A percentile compares a stretch with the other conserved stretches of the same genome.
Evolutionary conservation across 2,113 vertebrate genomes (phyloP).

Genomic region (Lycaon pictus): DNA sequence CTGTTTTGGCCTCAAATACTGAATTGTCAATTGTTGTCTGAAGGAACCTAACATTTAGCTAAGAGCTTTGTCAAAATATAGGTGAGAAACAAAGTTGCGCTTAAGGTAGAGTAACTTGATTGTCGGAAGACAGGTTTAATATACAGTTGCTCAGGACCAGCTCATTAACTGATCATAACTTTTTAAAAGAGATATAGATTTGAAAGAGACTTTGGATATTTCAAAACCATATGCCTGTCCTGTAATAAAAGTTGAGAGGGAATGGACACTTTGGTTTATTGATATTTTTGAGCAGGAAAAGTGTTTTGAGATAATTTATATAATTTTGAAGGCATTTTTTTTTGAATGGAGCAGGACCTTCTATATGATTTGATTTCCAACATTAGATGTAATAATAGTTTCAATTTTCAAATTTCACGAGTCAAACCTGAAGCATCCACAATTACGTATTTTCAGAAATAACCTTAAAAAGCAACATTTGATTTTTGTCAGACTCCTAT

Average conservation of each 20-base stretch:
- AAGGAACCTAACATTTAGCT: not conserved
- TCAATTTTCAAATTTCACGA: not conserved
- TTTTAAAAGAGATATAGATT: not conserved
- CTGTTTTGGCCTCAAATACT: not conserved
- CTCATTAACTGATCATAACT: not conserved
- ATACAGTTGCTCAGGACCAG: not conserved
- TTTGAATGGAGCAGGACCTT: not conserved
- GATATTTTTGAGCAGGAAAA: not conserved
- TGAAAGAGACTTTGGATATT: not conserved
- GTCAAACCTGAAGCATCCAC: not conserved
- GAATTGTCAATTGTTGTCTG: not conserved
- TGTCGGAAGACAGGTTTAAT: not conserved
- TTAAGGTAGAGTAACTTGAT: not conserved
- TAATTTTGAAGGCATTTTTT: not conserved
- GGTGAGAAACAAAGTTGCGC: not conserved
- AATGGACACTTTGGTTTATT: not conserved
- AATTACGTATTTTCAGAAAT: not conserved
- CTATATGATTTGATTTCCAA: not conserved
- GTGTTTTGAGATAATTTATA: not conserved
- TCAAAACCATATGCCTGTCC: not conserved
- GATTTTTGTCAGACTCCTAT: not conserved
- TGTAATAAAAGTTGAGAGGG: not conserved
- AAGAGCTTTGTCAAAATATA: slow-evolving; percentile 21
- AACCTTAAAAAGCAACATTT: not conserved
- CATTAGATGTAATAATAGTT: not conserved